Percentiles rank a stretch among this genome's conserved stretches.
These are phyloP conservation scores for Sebastes kiyomatsui DNA, from an alignment of 2,797 vertebrate genomes.

Conservation along the genomic window DNA sequence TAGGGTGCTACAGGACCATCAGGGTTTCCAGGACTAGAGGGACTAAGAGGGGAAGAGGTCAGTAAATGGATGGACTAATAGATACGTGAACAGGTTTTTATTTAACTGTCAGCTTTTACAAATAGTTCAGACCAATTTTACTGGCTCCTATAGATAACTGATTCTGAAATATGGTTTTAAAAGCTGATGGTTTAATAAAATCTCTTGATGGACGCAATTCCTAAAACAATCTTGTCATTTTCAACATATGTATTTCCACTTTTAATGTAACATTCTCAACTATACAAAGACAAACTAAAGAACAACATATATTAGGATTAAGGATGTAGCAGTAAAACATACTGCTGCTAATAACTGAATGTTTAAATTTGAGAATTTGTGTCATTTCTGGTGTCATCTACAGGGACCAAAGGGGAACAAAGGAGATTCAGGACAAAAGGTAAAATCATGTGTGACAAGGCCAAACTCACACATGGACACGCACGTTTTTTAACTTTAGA, in stretches of 20 bases:
- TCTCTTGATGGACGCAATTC: neutral
- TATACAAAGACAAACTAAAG: neutral
- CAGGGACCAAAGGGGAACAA: conserved; percentile 89
- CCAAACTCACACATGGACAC: neutral
- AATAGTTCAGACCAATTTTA: neutral
- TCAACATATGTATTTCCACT: neutral
- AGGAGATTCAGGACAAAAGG: conserved; percentile 90
- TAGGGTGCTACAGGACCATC: conserved; percentile 82
- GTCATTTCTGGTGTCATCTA: conserved; percentile 24
- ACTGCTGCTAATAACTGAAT: neutral
- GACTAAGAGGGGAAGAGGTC: conserved; percentile 79
- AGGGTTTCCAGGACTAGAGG: conserved; percentile 81
- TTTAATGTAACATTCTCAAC: neutral
- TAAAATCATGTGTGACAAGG: conserved; percentile 39
- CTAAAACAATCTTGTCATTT: neutral
- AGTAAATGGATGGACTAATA: conserved; percentile 34
- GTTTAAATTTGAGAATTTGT: neutral
- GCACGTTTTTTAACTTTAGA: accelerated
- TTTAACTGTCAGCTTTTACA: neutral
- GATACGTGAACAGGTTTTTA: neutral
- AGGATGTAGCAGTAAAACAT: neutral
- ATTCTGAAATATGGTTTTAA: neutral
- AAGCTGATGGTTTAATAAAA: neutral
- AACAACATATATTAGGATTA: too few relatives aligned
- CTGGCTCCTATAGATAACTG: neutral